Evolutionary conservation across 1,140 invertebrate genomes (phyloP), one percentile per base, ranked within the genome.

Genomic region (Anthonomus grandis): DNA sequence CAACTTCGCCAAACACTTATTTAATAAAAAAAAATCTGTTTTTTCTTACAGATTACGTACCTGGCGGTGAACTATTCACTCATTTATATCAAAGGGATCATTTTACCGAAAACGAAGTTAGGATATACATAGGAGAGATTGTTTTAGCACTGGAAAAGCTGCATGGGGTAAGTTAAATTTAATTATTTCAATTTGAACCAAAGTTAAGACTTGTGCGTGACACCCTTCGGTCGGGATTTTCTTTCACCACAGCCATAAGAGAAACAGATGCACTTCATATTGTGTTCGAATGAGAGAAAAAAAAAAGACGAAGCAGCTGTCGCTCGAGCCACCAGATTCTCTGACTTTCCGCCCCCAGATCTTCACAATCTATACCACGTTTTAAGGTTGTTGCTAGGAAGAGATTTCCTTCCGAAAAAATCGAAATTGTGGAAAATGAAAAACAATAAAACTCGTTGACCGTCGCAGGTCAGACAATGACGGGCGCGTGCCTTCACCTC

Each of bases 81-180:
- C 93, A 95, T 77, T 76, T 96, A 19, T 95, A 92, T 78, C 86
- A 90, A 72, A 81, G 87, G 57, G 91, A 94, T 69, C 82, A 86
- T 63, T 95, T 96, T 73, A 83, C 83, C 36, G 90, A 95, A 70
- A 76, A 84, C 48, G 85, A 92, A 74, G 91, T 94, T 12, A 78
- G 87, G 60, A 86, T 95, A 68, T 94, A 95, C 70, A 88, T 95
- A 47, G 93, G 90, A 34, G 93, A 97, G 79, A 87, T 97, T 64
- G 89, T 94, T 67, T 76, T 95, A 45, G 93, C 93, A 1, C 72
- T 96, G 24, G 92, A 95, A 75, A 90, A 92, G 74, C 77, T 96
- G 44, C 93, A 96, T 76, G 89, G 89, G 77, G 87, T 93, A 72
- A 78, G 77, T 66, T 45, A n/a, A n/a, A n/a, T n/a, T n/a, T n/a